phyloP scores from a whole-genome alignment of 1,140 invertebrate genomes.

The Scylla paramamosain region DNA sequence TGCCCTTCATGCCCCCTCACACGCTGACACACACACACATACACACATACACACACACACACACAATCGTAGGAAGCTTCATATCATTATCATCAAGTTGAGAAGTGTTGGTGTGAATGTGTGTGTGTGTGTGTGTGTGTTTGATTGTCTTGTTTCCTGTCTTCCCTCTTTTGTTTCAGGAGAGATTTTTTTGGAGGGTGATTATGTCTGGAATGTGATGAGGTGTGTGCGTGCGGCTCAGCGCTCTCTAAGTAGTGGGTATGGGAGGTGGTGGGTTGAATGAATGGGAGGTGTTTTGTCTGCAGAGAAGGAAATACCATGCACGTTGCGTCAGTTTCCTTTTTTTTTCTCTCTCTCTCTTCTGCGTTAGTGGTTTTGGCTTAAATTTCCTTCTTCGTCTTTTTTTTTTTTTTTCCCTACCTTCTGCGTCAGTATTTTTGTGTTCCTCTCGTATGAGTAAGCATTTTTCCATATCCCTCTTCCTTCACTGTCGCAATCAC shows the following conservation, averaged over 20 bases:
- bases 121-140: slow-evolving; percentile 30
- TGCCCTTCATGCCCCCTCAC: background rate
- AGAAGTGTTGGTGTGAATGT: background rate
- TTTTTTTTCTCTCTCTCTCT: too few species aligned
- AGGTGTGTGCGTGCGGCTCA: background rate
- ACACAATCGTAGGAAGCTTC: background rate
- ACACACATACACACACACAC: slow-evolving; percentile 24
- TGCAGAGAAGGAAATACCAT: background rate
- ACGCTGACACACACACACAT: background rate
- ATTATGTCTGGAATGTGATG: slow-evolving; percentile 16
- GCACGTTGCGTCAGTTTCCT: too few species aligned
- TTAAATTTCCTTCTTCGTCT: too few species aligned
- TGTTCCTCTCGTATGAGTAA: too few species aligned
- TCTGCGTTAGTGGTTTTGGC: too few species aligned
- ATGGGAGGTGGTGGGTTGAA: background rate
- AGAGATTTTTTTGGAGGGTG: background rate
- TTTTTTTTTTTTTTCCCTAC: too few species aligned
- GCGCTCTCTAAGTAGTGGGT: background rate
- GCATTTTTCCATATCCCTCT: too few species aligned
- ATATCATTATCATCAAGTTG: too few species aligned
- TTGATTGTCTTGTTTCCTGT: background rate
- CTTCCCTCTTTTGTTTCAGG: background rate
- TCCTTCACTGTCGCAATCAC: too few species aligned
- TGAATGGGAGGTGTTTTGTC: background rate
- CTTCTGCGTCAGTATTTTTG: too few species aligned